Base-by-base conservation (phyloP, 2,888 invertebrate genomes). In the Oscheius sp. region DNA sequence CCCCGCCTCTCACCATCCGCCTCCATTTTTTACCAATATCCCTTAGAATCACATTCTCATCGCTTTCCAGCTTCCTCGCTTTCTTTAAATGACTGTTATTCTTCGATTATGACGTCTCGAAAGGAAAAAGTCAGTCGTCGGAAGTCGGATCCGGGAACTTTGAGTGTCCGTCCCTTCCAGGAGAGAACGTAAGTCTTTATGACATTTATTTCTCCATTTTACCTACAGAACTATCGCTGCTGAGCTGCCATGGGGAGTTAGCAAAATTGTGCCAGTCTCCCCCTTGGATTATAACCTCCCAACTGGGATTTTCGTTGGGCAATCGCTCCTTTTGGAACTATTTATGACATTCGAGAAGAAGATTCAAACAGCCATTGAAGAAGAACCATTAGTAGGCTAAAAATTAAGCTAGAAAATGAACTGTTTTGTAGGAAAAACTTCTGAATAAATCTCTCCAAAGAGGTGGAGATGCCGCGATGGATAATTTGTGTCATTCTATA, bases 401-500 rank as follows among this genome's bases (percentile, higher is more conserved):
- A 14, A 14, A 6, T 41, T 3, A 17, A 20, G 4, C 41, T 41
- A 41, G 5, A 17, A 12, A 12, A 3, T 49, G 61, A n/a, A n/a
- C n/a, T n/a, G n/a, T n/a, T 45, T 84, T 87, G 24, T 83, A 93
- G 91, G 97, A 97, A 86, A 94, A 94, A 86, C 92, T 93, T n/a
- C 87, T 98, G 38, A 94, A 94, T 30, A 97, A 97, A 89, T 91
- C 94, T 1, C 88, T 98, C 65, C 96, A 96, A 88, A 90, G 95
- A 74, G 96, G 96, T 9, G 97, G 98, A 89, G 97, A 98, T 88
- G 89, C 91, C 8, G 93, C 94, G 80, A 92, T 98, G 85, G 97
- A 98, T 75, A 87, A 88, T 80, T 82, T 88, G 51, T 69, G 84
- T 45, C 68, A 79, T 14, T 67, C 71, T 2, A 44, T 73, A 12